Base-by-base conservation (phyloP, 1,140 invertebrate species). In the Trachymyrmex cornetzi region DNA sequence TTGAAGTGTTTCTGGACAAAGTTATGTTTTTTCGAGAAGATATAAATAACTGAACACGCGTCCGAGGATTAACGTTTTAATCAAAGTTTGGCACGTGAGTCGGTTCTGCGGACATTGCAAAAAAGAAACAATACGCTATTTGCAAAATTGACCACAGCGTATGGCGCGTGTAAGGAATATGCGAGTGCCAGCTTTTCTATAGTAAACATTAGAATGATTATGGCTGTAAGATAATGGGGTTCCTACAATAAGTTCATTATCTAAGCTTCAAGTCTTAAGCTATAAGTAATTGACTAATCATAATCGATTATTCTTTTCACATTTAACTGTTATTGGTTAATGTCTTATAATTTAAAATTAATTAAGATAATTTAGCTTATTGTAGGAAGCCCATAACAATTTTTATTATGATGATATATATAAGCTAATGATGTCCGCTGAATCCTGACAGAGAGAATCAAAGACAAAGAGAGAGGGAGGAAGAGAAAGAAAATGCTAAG, bases 161-260 rank as follows among this genome's bases (percentile, higher is more conserved):
- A 44, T 44, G 66, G 22, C 34, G 50, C 24, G 44, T 75, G 59
- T 69, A 72, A 80, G 2, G 44, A n/a, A 22, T 69, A 81, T 80
- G 86, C 87, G 87, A 91, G 87, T 80, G 86, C 82, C 88, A 91
- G 87, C 90, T 74, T 44, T 44, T 93, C 91, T 93, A 92, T 87
- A 92, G 84, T 92, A 93, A 87, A 89, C 48, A 88, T 92, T 38
- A 38, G 7, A 89, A 89, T 85, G 89, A 91, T 91, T 91, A 89
- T 81, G 75, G 64, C 79, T 91, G 72, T 92, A 91, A 44, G 11
- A 44, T 38, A 38, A 38, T 44, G 11, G 11, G 3, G 9, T 44
- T 44, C 11, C 38, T 44, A 44, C 1, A 44, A 44, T 44, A 44
- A 44, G 38, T 44, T 38, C 38, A 44, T 38, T 38, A 38, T 1